Evolutionary conservation across 2,888 invertebrate genomes (phyloP).

Genomic region (Nomada lathburiana): DNA sequence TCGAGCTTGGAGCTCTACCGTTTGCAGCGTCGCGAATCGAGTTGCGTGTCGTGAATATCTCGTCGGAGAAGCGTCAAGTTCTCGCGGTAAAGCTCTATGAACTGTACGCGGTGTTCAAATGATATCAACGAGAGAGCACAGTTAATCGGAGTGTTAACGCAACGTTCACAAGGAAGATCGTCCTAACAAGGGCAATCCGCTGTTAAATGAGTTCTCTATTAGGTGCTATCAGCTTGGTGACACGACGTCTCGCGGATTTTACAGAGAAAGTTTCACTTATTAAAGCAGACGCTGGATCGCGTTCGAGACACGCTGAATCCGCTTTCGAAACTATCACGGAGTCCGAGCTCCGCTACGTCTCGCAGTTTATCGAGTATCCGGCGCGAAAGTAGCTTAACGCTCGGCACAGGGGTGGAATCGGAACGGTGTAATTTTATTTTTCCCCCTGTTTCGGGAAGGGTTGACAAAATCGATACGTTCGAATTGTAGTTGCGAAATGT

Average conservation of each 20-base stretch:
- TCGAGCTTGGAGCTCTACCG: too few species aligned
- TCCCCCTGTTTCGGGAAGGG: neutral
- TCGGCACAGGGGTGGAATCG: neutral
- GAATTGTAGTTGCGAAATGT: neutral
- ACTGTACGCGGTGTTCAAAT: neutral
- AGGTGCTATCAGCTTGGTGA: slow-evolving; percentile 16
- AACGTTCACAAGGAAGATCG: slow-evolving; percentile 17
- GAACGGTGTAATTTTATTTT: slow-evolving; percentile 15
- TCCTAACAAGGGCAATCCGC: slow-evolving; percentile 1
- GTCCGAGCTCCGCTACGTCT: neutral
- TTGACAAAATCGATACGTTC: neutral
- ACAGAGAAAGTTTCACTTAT: slow-evolving; percentile 28
- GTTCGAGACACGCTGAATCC: slow-evolving; percentile 27
- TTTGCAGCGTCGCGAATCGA: too few species aligned
- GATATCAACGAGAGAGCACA: slow-evolving; percentile 16
- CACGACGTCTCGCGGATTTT: neutral
- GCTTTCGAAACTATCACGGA: slow-evolving; percentile 22
- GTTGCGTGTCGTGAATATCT: neutral
- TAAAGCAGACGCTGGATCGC: slow-evolving; percentile 28
- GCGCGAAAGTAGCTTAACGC: slow-evolving; percentile 9
- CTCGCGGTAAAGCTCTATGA: neutral
- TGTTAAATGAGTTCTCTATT: slow-evolving; percentile 42
- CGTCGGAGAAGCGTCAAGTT: neutral
- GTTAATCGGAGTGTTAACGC: slow-evolving; percentile 13
- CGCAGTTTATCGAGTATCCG: slow-evolving; percentile 21